Evolutionary conservation across 1,140 invertebrate species (phyloP).

Genomic region (Solenopsis invicta): DNA sequence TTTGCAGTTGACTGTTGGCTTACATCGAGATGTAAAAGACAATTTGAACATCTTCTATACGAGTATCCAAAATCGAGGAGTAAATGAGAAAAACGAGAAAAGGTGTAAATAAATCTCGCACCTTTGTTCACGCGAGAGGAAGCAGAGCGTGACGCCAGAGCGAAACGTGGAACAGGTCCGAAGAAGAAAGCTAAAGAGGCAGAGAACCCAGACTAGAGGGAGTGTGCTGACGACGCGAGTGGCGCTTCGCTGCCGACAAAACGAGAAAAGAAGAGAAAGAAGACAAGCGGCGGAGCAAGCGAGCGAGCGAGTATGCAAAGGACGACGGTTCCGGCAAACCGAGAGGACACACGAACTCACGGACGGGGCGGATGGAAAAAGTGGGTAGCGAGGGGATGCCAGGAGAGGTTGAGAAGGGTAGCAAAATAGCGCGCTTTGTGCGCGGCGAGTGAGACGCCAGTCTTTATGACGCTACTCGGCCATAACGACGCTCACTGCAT

Average conservation of each 20-base stretch:
- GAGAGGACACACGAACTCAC: conserved; percentile 26
- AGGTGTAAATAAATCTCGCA: conserved; percentile 55
- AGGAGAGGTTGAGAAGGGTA: conserved; percentile 57
- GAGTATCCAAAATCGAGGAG: neutral
- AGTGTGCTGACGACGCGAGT: conserved; percentile 31
- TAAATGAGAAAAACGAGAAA: conserved; percentile 34
- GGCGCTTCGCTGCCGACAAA: conserved; percentile 33
- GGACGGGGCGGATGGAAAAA: conserved; percentile 51
- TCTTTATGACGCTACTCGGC: conserved; percentile 77
- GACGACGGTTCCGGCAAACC: conserved; percentile 49
- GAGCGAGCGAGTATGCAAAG: conserved; percentile 12
- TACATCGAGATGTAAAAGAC: neutral
- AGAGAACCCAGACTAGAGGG: conserved; percentile 1
- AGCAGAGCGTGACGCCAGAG: neutral
- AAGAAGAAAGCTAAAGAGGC: conserved; percentile 5
- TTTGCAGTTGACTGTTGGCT: neutral
- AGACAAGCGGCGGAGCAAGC: neutral
- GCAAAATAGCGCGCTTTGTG: conserved; percentile 79
- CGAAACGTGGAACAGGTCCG: conserved; percentile 4
- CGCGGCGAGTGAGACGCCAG: conserved; percentile 69
- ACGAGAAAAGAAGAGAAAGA: neutral
- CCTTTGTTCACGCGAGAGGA: conserved; percentile 19
- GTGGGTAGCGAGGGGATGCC: conserved; percentile 42
- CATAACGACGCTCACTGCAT: conserved; percentile 79
- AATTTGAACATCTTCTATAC: neutral